Percentiles rank a stretch among this genome's conserved stretches.
These are phyloP conservation scores for Semotilus atromaculatus DNA, from an alignment of 2,797 vertebrate species.

Conservation along the genomic window DNA sequence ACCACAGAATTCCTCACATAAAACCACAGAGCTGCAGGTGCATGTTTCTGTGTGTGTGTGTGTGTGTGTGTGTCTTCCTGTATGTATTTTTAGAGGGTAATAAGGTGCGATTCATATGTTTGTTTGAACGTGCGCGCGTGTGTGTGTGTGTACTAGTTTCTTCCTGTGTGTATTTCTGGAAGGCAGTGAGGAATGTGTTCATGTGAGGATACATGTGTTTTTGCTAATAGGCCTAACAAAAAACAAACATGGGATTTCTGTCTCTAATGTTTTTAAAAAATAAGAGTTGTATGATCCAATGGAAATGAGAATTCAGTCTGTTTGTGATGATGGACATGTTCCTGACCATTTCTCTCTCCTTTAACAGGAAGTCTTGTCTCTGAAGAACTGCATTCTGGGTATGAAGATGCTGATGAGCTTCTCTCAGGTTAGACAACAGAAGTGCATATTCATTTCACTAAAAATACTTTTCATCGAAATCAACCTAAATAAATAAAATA, in stretches of 20 bases:
- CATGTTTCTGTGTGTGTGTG: background rate
- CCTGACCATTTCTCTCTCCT: background rate
- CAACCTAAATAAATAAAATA: background rate
- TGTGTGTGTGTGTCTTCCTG: background rate
- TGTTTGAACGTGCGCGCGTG: too few relatives aligned
- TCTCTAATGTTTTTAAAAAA: background rate
- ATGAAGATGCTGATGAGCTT: slow-evolving; percentile 32
- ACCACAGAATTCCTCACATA: background rate
- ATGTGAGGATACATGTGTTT: background rate
- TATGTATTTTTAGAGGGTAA: too few relatives aligned
- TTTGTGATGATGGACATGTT: background rate
- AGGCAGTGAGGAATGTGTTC: background rate
- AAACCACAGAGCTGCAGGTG: slow-evolving; percentile 15
- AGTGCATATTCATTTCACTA: background rate
- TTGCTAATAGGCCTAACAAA: background rate
- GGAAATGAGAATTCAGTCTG: background rate
- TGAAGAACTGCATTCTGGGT: slow-evolving; percentile 53
- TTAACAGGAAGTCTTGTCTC: slow-evolving; percentile 29
- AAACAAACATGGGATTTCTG: background rate
- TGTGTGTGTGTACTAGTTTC: background rate
- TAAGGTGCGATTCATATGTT: too few relatives aligned
- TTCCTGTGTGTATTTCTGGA: background rate
- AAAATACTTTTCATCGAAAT: too few relatives aligned
- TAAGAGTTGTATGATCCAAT: background rate
- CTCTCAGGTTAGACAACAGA: slow-evolving; percentile 10